A percentile compares a stretch with the other conserved stretches of the same genome.
phyloP scores from a whole-genome alignment of 2,113 vertebrate genomes.

The Pelobates fuscus region DNA sequence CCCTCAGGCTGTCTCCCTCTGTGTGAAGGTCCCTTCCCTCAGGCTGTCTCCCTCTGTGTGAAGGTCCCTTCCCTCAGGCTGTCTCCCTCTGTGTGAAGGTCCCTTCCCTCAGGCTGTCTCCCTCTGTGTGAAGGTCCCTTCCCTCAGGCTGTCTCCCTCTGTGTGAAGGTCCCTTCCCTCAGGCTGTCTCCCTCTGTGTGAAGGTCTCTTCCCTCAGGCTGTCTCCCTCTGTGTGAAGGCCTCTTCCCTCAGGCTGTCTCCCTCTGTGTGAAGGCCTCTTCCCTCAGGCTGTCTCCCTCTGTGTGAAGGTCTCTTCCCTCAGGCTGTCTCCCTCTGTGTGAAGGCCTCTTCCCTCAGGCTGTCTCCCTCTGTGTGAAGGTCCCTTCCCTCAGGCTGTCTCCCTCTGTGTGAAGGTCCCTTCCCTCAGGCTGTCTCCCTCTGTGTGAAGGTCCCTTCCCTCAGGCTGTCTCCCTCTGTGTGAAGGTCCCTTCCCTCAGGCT shows the following conservation, averaged over 20 bases:
- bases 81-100: no score
- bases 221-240: neutral
- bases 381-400: neutral
- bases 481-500: no score
- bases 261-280: no score
- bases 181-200: neutral
- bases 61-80: no score
- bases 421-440: neutral
- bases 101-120: neutral
- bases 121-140: neutral
- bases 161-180: neutral
- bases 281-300: no score
- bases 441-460: no score
- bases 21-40: no score
- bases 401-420: neutral
- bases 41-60: neutral
- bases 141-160: neutral
- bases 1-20: neutral
- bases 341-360: no score
- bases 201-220: neutral
- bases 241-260: neutral
- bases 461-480: neutral
- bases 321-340: no score
- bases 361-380: neutral
- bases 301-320: no score